These are phyloP conservation scores for Halocaridina rubra DNA, from an alignment of 2,888 invertebrate genomes.

Conservation along the genomic window DNA sequence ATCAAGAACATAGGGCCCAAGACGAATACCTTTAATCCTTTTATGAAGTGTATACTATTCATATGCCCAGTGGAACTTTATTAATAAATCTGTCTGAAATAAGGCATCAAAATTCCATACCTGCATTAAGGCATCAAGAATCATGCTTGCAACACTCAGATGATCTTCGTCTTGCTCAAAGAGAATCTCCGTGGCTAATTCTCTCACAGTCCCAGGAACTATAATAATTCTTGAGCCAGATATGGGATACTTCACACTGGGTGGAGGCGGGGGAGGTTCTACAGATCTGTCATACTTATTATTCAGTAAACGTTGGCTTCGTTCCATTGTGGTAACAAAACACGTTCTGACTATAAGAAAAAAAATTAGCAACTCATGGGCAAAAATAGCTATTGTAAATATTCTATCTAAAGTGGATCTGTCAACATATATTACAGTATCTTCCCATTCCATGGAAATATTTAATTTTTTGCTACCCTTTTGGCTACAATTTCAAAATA, in stretches of 20 bases:
- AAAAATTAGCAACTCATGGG: too few species aligned
- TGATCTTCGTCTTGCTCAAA: slow-evolving; percentile 88
- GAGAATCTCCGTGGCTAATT: slow-evolving; percentile 84
- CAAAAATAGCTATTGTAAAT: too few species aligned
- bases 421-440: too few species aligned
- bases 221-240: slow-evolving; percentile 42
- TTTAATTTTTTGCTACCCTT: too few species aligned
- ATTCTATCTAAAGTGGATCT: too few species aligned
- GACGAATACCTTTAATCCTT: neutral
- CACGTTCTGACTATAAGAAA: slow-evolving; percentile 80
- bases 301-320: slow-evolving; percentile 71
- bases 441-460: too few species aligned
- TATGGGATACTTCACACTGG: slow-evolving; percentile 76
- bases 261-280: slow-evolving; percentile 72
- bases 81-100: neutral
- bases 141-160: slow-evolving; percentile 83
- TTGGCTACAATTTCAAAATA: too few species aligned
- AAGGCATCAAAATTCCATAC: slow-evolving; percentile 67
- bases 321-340: slow-evolving; percentile 82
- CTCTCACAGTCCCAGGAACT: slow-evolving; percentile 75
- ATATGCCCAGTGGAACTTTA: neutral
- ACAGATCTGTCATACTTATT: slow-evolving; percentile 66
- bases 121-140: slow-evolving; percentile 83
- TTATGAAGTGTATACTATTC: neutral
- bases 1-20: neutral